These are phyloP conservation scores for Caenorhabditis tropicalis DNA, from an alignment of 1,140 invertebrate genomes.

Conservation along the genomic window DNA sequence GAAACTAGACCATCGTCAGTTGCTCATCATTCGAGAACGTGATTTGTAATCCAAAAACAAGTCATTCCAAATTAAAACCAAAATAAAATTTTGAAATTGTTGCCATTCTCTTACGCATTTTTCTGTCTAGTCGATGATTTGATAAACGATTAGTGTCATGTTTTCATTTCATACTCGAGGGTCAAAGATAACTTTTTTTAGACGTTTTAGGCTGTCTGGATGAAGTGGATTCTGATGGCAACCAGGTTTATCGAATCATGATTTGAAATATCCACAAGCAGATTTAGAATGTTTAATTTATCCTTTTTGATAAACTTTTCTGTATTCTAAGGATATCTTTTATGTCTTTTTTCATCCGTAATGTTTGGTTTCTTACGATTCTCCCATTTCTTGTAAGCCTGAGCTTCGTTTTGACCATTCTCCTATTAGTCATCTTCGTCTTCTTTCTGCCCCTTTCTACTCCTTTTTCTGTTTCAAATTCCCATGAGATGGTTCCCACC, in stretches of 20 bases:
- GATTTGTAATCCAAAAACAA: background rate
- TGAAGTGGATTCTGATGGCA: too few relatives aligned
- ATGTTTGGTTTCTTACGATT: background rate
- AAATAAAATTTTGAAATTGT: background rate
- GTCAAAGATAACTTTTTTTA: background rate
- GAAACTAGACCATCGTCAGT: background rate
- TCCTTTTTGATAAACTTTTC: too few relatives aligned
- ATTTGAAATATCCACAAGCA: too few relatives aligned
- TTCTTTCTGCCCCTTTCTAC: background rate
- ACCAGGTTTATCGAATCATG: too few relatives aligned
- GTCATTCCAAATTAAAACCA: background rate
- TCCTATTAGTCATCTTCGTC: background rate
- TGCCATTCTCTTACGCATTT: background rate
- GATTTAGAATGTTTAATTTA: too few relatives aligned
- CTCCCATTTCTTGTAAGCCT: background rate
- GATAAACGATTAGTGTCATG: conserved; percentile 11
- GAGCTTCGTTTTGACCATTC: background rate
- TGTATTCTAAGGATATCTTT: too few relatives aligned
- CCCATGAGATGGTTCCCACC: conserved; percentile 8
- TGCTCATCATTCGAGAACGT: background rate
- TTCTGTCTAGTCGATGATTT: background rate
- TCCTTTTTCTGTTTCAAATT: background rate
- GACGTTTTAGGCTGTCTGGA: too few relatives aligned
- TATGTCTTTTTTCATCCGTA: background rate
- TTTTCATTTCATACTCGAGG: background rate